These are phyloP conservation scores for Archips crataeganus DNA, from an alignment of 2,888 invertebrate genomes.

Conservation along the genomic window DNA sequence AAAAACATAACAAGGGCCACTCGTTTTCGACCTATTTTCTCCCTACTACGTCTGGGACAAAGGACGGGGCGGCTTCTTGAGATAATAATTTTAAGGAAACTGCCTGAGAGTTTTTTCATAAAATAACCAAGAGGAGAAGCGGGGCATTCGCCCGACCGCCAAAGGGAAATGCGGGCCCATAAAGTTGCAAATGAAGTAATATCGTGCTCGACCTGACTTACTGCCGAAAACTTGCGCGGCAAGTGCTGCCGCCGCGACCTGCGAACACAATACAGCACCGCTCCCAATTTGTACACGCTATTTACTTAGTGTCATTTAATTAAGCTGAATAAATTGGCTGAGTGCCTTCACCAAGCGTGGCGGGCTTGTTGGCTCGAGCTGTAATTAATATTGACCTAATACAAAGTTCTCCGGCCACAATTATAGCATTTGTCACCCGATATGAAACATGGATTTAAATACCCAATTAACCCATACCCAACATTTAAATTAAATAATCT, in stretches of 20 bases:
- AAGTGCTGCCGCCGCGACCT: constrained; percentile 53
- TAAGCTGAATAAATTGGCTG: constrained; percentile 70
- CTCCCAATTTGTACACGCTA: constrained; percentile 65
- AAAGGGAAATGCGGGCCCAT: constrained; percentile 69
- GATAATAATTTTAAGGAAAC: constrained; percentile 74
- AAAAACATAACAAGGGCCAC: constrained; percentile 57
- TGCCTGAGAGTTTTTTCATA: constrained; percentile 69
- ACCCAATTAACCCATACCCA: not conserved
- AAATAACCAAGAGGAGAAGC: constrained; percentile 57
- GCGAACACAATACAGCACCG: constrained; percentile 55
- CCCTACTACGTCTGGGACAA: constrained; percentile 60
- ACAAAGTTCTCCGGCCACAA: constrained; percentile 26
- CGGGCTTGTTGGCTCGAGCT: constrained; percentile 54
- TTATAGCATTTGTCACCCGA: constrained; percentile 12
- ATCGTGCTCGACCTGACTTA: constrained; percentile 69
- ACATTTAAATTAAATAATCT: not conserved
- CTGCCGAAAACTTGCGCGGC: constrained; percentile 63
- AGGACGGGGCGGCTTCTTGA: constrained; percentile 57
- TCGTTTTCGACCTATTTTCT: constrained; percentile 57
- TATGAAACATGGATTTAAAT: not conserved
- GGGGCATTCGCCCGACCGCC: constrained; percentile 60
- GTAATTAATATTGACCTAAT: constrained; percentile 72
- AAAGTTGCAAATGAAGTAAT: constrained; percentile 84
- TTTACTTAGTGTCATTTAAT: constrained; percentile 79
- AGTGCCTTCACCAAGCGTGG: constrained; percentile 49